These are phyloP conservation scores for Uloborus diversus DNA, from an alignment of 1,140 invertebrate genomes.

Conservation along the genomic window DNA sequence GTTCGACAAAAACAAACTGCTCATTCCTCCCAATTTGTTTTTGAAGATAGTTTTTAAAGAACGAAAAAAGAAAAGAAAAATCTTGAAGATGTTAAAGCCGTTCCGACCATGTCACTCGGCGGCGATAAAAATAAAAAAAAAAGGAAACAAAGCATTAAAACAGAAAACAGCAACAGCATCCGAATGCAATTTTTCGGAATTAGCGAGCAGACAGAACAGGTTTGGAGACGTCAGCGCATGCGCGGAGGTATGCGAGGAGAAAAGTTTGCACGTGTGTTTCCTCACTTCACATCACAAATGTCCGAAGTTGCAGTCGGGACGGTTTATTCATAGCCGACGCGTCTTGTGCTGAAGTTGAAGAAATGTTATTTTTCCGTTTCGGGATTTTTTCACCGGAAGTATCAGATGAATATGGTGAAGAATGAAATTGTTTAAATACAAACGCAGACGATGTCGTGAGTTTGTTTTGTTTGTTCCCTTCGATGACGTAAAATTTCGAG, in stretches of 20 bases:
- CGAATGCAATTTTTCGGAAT: neutral
- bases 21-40: neutral
- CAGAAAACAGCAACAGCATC: neutral
- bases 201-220: neutral
- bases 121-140: too few species aligned
- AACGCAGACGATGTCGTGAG: neutral
- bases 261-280: conserved; percentile 34
- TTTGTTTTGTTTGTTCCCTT: neutral
- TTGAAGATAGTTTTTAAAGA: neutral
- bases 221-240: neutral
- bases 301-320: neutral
- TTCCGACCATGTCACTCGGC: neutral
- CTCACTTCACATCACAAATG: neutral
- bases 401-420: neutral
- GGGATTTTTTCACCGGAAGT: neutral
- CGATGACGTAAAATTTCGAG: too few species aligned
- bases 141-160: neutral
- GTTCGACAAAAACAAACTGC: neutral
- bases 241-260: neutral
- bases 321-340: neutral
- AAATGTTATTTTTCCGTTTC: neutral
- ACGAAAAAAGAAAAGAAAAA: neutral
- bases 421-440: conserved; percentile 44
- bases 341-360: neutral
- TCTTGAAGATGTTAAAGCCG: neutral